A percentile compares a stretch with the other conserved stretches of the same genome.
Evolutionary conservation across 2,888 invertebrate species (phyloP).

Genomic region (Aspidiotus destructor): DNA sequence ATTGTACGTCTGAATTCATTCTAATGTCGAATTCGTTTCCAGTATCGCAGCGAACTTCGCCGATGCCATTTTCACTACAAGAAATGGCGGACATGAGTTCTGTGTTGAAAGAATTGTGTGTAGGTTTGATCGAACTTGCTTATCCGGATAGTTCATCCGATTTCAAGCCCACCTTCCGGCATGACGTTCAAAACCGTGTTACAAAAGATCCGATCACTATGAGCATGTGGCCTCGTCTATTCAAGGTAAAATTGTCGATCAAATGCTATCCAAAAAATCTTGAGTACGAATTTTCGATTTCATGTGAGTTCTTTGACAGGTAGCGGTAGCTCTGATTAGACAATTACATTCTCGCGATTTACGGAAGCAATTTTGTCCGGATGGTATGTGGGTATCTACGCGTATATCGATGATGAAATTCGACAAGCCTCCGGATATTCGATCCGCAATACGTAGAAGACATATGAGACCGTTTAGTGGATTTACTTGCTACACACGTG

Average conservation of each 20-base stretch:
- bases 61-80: conserved; percentile 60
- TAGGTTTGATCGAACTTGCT: conserved; percentile 76
- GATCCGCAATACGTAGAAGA: conserved; percentile 38
- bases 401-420: conserved; percentile 41
- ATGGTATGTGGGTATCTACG: conserved; percentile 54
- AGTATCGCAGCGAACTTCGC: conserved; percentile 8
- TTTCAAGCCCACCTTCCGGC: conserved; percentile 36
- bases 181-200: conserved; percentile 37
- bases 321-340: conserved; percentile 62
- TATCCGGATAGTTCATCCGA: conserved; percentile 64
- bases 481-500: conserved; percentile 48
- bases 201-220: conserved; percentile 40
- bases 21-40: neutral
- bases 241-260: conserved; percentile 49
- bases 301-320: conserved; percentile 42
- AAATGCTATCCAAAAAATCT: too few relatives aligned
- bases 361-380: conserved; percentile 65
- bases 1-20: neutral
- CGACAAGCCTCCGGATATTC: conserved; percentile 42
- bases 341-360: conserved; percentile 79
- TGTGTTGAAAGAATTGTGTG: conserved; percentile 65
- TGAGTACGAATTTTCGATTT: too few relatives aligned
- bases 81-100: conserved; percentile 64
- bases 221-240: conserved; percentile 62
- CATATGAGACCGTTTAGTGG: conserved; percentile 47